Percentiles rank a stretch among this genome's conserved stretches.
Conservation (phyloP, 2,113 vertebrate species). For the Notothenia coriiceps region DNA sequence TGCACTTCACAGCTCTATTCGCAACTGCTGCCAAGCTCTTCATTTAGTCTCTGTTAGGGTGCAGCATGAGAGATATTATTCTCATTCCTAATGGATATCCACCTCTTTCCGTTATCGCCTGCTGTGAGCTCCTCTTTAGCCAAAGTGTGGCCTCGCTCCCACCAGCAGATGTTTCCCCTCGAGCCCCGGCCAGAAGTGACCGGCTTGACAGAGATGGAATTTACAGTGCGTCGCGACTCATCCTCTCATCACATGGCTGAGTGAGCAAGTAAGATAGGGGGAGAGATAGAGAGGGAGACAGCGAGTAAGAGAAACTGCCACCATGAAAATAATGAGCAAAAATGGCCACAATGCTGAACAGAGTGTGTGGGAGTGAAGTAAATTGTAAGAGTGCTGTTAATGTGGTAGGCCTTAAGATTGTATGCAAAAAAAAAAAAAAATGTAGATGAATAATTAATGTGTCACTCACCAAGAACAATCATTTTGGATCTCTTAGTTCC, state of each 20-base stretch:
- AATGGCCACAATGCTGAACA: slow-evolving; percentile 36
- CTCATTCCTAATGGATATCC: slow-evolving; percentile 20
- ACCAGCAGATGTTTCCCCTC: slow-evolving; percentile 70
- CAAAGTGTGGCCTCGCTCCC: slow-evolving; percentile 35
- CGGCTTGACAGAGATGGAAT: slow-evolving; percentile 71
- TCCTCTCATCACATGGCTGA: slow-evolving; percentile 59
- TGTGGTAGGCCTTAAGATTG: slow-evolving; percentile 21
- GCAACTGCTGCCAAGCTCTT: not conserved
- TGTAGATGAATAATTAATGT: slow-evolving; percentile 47
- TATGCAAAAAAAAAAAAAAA: slow-evolving; percentile 7
- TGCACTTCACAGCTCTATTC: not conserved
- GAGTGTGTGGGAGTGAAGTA: slow-evolving; percentile 36
- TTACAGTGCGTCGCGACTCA: slow-evolving; percentile 65
- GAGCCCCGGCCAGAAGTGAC: slow-evolving; percentile 68
- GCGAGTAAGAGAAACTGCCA: slow-evolving; percentile 16
- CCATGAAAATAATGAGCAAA: slow-evolving; percentile 54
- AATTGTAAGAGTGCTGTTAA: slow-evolving; percentile 38
- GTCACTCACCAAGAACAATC: slow-evolving; percentile 9
- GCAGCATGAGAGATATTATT: slow-evolving; percentile 14
- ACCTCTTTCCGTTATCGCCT: slow-evolving; percentile 6
- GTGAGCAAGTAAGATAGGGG: slow-evolving; percentile 54
- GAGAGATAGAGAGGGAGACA: slow-evolving; percentile 19
- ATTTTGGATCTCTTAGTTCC: not conserved
- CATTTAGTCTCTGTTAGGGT: slow-evolving; percentile 11
- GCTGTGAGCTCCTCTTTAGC: slow-evolving; percentile 29